These are phyloP conservation scores for Hemithea aestivaria DNA, from an alignment of 2,888 invertebrate genomes.

Conservation along the genomic window DNA sequence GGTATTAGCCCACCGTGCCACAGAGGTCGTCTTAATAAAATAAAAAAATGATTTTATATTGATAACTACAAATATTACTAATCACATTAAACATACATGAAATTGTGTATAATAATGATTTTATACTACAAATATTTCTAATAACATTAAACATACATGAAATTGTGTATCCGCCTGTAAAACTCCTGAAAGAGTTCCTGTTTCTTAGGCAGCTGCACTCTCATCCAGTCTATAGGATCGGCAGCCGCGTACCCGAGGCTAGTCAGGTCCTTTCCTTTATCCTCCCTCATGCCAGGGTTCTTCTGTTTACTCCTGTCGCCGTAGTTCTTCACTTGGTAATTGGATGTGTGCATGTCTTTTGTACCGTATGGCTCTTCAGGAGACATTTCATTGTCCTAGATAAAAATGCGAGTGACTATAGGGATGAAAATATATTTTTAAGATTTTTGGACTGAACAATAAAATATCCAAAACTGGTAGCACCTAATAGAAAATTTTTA, in stretches of 20 bases:
- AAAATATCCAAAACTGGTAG: no score
- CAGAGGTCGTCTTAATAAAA: no score
- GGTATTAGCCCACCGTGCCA: no score
- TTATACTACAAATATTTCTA: no score
- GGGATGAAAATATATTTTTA: no score
- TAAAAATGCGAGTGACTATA: background rate
- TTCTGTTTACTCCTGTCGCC: conserved; percentile 30
- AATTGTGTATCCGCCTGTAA: conserved; percentile 82
- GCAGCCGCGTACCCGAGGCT: conserved; percentile 79
- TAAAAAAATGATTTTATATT: no score
- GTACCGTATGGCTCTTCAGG: conserved; percentile 42
- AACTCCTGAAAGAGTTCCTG: conserved; percentile 83
- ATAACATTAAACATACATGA: conserved; percentile 71
- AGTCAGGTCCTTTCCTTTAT: conserved; percentile 66
- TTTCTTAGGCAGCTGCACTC: conserved; percentile 82
- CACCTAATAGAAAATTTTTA: no score
- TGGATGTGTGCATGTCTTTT: conserved; percentile 32
- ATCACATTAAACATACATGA: conserved; percentile 71
- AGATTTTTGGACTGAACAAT: no score
- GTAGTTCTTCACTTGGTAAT: conserved; percentile 24
- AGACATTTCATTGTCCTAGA: conserved; percentile 39
- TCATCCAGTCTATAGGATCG: conserved; percentile 81
- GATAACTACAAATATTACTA: no score
- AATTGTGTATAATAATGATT: no score
- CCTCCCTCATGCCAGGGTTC: conserved; percentile 35